Evolutionary conservation across 2,113 vertebrate species (phyloP).

Genomic region (Toxotes chatareus): DNA sequence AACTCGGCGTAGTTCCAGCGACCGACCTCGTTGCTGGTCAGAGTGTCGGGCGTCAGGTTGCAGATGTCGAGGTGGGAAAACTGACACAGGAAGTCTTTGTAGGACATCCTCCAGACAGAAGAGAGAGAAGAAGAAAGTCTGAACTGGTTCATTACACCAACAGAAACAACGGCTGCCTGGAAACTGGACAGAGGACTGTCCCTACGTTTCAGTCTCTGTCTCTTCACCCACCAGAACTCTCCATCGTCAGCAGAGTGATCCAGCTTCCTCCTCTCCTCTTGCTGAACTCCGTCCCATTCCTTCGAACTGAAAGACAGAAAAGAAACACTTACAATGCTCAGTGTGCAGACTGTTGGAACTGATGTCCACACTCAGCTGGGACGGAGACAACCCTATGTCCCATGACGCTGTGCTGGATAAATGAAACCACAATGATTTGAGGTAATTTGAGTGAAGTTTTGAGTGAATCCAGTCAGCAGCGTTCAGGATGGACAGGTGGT

Average conservation of each 20-base stretch:
- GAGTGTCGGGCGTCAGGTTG: conserved; percentile 83
- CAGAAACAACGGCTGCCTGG: too few species aligned
- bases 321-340: too few species aligned
- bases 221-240: conserved; percentile 86
- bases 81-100: conserved; percentile 84
- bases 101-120: conserved; percentile 85
- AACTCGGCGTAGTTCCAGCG: conserved; percentile 84
- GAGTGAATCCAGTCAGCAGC: too few species aligned
- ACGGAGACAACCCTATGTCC: too few species aligned
- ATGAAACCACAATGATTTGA: too few species aligned
- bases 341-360: too few species aligned
- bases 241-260: conserved; percentile 84
- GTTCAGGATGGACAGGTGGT: too few species aligned
- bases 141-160: neutral
- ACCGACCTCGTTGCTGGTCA: conserved; percentile 71
- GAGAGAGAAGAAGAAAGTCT: neutral
- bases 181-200: neutral
- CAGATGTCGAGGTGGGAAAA: conserved; percentile 89
- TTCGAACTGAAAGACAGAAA: conserved; percentile 74
- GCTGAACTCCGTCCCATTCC: conserved; percentile 84
- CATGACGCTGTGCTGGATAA: too few species aligned
- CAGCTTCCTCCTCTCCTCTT: conserved; percentile 77
- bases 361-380: too few species aligned
- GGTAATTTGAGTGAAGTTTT: too few species aligned
- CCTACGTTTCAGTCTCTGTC: too few species aligned